phyloP scores from a whole-genome alignment of 2,113 vertebrate genomes.

The Pachypanchax playfairii region DNA sequence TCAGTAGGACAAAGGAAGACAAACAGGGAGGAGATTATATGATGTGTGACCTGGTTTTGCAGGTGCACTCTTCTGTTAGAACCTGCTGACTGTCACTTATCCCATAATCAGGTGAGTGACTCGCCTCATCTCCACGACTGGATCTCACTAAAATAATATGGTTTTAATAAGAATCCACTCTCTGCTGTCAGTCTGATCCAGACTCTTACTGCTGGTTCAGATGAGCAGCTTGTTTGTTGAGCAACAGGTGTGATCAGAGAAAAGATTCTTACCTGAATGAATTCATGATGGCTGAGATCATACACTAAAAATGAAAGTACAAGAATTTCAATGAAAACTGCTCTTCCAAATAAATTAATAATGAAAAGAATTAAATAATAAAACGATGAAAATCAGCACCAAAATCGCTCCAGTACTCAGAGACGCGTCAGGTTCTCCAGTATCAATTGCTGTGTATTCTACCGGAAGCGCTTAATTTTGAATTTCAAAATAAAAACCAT shows the following conservation, averaged over 20 bases:
- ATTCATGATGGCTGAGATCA: background rate
- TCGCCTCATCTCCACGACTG: conserved; percentile 23
- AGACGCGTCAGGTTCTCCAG: too few species aligned
- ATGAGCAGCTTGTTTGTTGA: background rate
- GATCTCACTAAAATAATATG: conserved; percentile 2
- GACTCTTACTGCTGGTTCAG: background rate
- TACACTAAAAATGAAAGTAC: background rate
- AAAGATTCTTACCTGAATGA: conserved; percentile 38
- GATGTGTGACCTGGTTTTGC: conserved; percentile 30
- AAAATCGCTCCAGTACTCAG: too few species aligned
- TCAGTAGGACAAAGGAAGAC: background rate
- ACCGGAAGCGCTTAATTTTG: too few species aligned
- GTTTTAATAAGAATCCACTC: background rate
- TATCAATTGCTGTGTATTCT: too few species aligned
- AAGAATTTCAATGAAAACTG: background rate
- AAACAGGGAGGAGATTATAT: conserved; percentile 31
- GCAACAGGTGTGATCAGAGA: conserved; percentile 12
- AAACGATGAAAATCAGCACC: too few species aligned
- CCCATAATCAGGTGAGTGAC: conserved; percentile 39
- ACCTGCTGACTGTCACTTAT: conserved; percentile 26
- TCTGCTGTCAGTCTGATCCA: background rate
- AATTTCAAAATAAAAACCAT: too few species aligned
- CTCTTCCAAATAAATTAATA: background rate
- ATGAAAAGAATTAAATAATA: too few species aligned
- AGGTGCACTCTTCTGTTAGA: conserved; percentile 15